Conservation (phyloP, 2,797 vertebrate genomes). For the Synanceia verrucosa region DNA sequence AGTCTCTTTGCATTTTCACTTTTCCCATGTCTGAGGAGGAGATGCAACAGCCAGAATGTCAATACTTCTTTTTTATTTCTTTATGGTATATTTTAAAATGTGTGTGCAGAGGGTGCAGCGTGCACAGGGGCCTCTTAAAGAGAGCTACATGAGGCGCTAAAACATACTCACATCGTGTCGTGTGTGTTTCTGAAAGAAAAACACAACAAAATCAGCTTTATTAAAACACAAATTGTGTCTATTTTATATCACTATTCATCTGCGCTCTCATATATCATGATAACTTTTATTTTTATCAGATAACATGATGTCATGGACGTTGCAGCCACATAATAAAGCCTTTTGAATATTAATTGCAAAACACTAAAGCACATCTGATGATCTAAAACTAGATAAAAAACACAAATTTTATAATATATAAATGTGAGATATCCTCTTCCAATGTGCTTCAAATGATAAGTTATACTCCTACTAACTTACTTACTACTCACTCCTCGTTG, state of each 20-base stretch:
- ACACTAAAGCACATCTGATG: too few species aligned
- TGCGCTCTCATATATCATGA: too few species aligned
- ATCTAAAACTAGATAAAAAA: too few species aligned
- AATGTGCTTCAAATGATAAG: too few species aligned
- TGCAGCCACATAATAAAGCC: too few species aligned
- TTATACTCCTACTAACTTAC: too few species aligned
- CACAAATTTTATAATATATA: too few species aligned
- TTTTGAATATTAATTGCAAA: too few species aligned
- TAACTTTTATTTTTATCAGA: not conserved
- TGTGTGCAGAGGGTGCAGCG: not conserved
- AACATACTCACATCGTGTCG: not conserved
- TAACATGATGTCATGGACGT: not conserved
- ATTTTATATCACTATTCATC: too few species aligned
- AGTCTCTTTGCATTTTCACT: conserved; percentile 1
- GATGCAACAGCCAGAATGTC: not conserved
- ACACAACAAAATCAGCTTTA: not conserved
- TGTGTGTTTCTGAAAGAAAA: not conserved
- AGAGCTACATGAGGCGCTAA: not conserved
- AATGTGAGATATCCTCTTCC: too few species aligned
- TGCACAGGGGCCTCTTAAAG: not conserved
- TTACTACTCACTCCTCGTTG: too few species aligned
- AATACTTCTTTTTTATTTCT: not conserved
- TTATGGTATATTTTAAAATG: not conserved
- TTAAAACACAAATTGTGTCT: not conserved
- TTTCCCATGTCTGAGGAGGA: not conserved